Evolutionary conservation across 35 echinoderm and acorn worm species (phyloP).

Genomic region (Eucidaris tribuloides): DNA sequence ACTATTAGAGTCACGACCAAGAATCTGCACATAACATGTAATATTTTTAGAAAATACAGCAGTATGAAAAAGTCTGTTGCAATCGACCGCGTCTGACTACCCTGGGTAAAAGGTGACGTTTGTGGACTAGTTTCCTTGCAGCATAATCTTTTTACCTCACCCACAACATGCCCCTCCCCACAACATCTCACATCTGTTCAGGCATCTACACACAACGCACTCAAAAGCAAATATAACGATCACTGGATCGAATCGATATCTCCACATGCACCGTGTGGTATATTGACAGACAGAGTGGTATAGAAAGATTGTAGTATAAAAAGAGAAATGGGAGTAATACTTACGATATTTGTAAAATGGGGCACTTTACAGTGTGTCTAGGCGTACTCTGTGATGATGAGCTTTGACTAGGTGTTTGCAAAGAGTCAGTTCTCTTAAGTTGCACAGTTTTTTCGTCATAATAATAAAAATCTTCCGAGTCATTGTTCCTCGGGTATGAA

Average conservation of each 20-base stretch:
- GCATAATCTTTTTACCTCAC: no score
- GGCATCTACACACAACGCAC: neutral
- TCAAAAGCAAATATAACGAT: neutral
- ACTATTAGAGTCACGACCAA: no score
- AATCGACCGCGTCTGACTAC: no score
- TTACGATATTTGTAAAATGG: constrained; percentile 95
- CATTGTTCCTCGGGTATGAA: constrained; percentile 72
- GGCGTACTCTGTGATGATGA: constrained; percentile 83
- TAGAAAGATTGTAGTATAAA: no score
- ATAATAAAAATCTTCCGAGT: constrained; percentile 96
- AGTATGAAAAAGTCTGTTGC: no score
- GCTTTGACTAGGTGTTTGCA: constrained; percentile 81
- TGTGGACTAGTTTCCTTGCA: no score
- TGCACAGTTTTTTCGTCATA: constrained; percentile 84
- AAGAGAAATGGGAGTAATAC: constrained; percentile 33
- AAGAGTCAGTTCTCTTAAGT: constrained; percentile 92
- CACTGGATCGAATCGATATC: neutral
- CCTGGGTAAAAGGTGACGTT: no score
- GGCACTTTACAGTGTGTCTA: constrained; percentile 79
- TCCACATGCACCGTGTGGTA: neutral
- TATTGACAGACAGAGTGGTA: no score
- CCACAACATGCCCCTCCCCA: no score
- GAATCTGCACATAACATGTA: no score
- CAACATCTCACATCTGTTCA: no score
- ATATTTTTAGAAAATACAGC: no score